Conservation (phyloP, 2,888 invertebrate genomes). For the Apamea sordens region DNA sequence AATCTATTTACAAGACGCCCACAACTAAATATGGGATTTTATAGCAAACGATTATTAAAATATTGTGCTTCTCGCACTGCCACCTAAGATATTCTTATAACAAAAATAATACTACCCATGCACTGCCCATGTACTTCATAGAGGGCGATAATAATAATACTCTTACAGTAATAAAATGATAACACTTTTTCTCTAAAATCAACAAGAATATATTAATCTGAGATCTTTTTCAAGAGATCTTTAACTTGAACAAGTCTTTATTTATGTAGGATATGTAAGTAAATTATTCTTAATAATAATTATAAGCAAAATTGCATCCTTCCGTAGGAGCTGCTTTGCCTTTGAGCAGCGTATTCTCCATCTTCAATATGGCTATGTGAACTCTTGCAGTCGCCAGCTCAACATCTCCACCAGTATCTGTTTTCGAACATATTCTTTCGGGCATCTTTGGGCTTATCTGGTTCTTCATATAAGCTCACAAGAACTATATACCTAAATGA, state of each 20-base stretch:
- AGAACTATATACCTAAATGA: neutral
- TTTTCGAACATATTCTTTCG: neutral
- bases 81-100: no score
- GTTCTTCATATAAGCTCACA: neutral
- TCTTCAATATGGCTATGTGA: neutral
- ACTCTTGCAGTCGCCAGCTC: neutral
- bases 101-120: no score
- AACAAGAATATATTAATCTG: neutral
- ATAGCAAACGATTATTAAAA: neutral
- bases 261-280: neutral
- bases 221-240: neutral
- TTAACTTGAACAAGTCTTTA: neutral
- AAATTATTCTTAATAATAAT: neutral
- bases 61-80: neutral
- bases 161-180: neutral
- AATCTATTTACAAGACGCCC: conserved; percentile 18
- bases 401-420: neutral
- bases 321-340: neutral
- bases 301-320: neutral
- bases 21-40: neutral
- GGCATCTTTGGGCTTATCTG: neutral
- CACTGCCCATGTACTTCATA: no score
- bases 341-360: neutral
- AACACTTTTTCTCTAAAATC: neutral
- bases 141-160: neutral